These are phyloP conservation scores for Mionectes macconnelli DNA, from an alignment of 2,113 vertebrate species.

Conservation along the genomic window DNA sequence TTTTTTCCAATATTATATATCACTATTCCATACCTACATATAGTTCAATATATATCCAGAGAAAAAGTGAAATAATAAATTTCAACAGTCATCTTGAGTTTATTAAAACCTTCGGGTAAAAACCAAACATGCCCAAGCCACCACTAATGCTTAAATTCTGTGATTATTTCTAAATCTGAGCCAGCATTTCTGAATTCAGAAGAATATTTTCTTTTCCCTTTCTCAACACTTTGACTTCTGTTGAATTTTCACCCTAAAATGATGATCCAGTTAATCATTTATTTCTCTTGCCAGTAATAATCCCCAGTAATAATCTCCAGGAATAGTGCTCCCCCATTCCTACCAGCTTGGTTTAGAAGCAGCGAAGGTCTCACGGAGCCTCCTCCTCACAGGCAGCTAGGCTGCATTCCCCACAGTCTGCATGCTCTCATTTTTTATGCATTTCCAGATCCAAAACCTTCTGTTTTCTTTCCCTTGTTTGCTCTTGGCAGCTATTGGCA, in stretches of 20 bases:
- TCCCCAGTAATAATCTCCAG: background rate
- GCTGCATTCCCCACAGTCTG: slow-evolving; percentile 1
- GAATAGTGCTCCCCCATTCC: background rate
- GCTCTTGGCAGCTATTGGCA: slow-evolving; percentile 62
- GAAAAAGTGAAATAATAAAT: background rate
- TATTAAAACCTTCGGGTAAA: background rate
- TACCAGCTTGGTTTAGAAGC: background rate
- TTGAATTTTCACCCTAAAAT: background rate
- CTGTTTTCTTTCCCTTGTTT: slow-evolving; percentile 56
- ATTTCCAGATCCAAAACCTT: slow-evolving; percentile 50
- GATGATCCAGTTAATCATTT: background rate
- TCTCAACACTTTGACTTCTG: background rate
- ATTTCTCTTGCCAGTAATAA: background rate
- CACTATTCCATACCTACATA: background rate
- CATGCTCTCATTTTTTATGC: slow-evolving; percentile 20
- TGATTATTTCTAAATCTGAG: background rate
- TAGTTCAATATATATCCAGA: background rate
- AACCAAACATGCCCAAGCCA: background rate
- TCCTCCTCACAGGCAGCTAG: background rate
- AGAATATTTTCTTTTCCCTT: background rate
- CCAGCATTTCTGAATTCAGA: background rate
- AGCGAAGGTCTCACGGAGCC: background rate
- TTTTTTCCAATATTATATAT: background rate
- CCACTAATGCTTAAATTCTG: background rate
- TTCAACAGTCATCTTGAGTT: background rate